phyloP scores from a whole-genome alignment of 2,888 invertebrate species.

The Amiota communis region DNA sequence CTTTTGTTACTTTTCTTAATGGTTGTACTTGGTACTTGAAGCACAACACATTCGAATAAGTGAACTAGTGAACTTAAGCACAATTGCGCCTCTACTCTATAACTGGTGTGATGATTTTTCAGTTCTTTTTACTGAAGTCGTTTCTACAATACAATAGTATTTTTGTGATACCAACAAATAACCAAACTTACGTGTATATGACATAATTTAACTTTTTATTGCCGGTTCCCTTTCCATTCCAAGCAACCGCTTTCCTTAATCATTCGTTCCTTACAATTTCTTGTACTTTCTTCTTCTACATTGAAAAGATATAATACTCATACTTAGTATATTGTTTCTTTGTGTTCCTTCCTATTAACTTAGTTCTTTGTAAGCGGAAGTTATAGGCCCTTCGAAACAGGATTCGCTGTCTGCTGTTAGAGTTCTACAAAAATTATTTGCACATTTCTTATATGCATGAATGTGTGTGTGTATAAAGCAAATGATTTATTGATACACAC shows the following conservation, averaged over 20 bases:
- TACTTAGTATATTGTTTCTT: not conserved
- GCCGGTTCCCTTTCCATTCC: not conserved
- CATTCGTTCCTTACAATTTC: no score
- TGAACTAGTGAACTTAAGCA: no score
- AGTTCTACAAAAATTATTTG: conserved; percentile 4
- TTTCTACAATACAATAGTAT: not conserved
- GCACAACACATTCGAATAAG: no score
- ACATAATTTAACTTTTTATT: conserved; percentile 6
- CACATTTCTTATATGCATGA: not conserved
- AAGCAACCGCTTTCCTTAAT: no score
- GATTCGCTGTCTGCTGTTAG: conserved; percentile 30
- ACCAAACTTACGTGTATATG: not conserved
- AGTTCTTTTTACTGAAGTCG: conserved; percentile 35
- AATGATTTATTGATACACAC: conserved; percentile 66
- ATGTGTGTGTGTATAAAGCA: conserved; percentile 22
- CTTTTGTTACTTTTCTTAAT: no score
- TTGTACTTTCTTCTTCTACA: no score
- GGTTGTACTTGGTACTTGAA: no score
- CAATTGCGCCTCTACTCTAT: no score
- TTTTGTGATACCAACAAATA: no score
- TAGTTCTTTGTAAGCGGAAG: conserved; percentile 47
- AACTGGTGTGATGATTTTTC: not conserved
- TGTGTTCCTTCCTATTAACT: conserved; percentile 41
- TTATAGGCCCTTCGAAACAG: conserved; percentile 64
- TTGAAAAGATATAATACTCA: no score